A percentile compares a stretch with the other conserved stretches of the same genome.
phyloP scores from a whole-genome alignment of 2,113 vertebrate genomes.

The Plectropomus leopardus region DNA sequence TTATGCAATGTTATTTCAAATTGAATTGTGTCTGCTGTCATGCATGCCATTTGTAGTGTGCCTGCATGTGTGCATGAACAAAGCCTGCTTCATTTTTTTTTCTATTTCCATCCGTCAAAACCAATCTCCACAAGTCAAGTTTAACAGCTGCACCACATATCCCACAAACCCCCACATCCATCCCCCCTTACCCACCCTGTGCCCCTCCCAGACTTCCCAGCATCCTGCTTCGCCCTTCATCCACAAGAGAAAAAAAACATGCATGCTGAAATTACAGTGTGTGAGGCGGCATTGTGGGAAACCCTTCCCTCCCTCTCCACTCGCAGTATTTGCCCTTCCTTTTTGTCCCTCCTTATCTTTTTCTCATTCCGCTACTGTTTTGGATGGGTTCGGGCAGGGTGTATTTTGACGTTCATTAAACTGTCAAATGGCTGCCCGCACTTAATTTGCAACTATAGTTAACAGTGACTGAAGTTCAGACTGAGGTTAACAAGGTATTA shows the following conservation, averaged over 20 bases:
- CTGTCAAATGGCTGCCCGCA: constrained; percentile 5
- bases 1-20: background rate
- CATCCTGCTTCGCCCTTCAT: constrained; percentile 65
- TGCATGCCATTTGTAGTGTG: constrained; percentile 10
- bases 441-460: constrained; percentile 44
- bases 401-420: constrained; percentile 47
- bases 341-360: constrained; percentile 27
- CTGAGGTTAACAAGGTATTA: constrained; percentile 43
- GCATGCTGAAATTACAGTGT: constrained; percentile 70
- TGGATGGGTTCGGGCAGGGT: background rate
- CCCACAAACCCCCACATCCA: constrained; percentile 70
- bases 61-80: background rate
- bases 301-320: constrained; percentile 36
- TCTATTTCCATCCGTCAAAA: constrained; percentile 59
- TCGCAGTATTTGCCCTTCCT: constrained; percentile 22
- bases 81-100: constrained; percentile 12
- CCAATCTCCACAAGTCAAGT: constrained; percentile 43
- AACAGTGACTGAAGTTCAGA: constrained; percentile 24
- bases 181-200: constrained; percentile 34
- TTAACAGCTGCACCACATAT: constrained; percentile 66
- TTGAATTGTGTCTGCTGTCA: background rate
- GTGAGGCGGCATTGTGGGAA: constrained; percentile 52
- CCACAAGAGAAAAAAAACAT: constrained; percentile 43
- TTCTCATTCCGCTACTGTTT: constrained; percentile 38
- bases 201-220: constrained; percentile 76